Conservation (phyloP, 2,888 invertebrate genomes). For the Brachypalpus laphriformis region DNA sequence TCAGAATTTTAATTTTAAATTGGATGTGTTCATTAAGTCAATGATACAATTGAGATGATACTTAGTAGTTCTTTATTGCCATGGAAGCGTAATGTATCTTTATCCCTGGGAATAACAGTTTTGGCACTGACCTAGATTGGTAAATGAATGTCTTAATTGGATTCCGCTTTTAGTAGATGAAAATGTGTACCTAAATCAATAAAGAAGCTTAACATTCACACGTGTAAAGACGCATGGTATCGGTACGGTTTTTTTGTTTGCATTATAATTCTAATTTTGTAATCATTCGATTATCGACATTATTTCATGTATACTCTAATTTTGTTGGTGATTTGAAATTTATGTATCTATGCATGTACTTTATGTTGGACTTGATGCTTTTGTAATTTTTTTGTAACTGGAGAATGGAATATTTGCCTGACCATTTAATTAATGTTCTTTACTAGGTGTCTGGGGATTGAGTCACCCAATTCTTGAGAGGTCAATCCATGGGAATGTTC, state of each 20-base stretch:
- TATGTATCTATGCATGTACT: no score
- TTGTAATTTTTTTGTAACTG: no score
- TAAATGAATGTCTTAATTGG: slow-evolving; percentile 17
- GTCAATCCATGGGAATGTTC: no score
- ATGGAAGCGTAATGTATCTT: neutral
- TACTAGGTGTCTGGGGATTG: no score
- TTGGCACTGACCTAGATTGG: slow-evolving; percentile 24
- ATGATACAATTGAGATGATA: neutral
- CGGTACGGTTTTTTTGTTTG: neutral
- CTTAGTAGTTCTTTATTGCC: neutral
- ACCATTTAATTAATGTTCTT: no score
- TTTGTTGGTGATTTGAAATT: no score
- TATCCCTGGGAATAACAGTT: neutral
- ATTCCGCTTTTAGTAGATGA: slow-evolving; percentile 6
- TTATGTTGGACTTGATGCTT: no score
- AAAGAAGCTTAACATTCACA: neutral
- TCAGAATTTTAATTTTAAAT: slow-evolving; percentile 22
- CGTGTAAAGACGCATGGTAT: neutral
- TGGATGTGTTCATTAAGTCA: slow-evolving; percentile 6
- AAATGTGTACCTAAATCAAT: neutral
- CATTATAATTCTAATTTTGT: no score
- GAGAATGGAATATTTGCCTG: no score
- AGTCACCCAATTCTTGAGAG: no score
- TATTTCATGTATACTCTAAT: no score
- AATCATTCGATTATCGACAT: no score